Evolutionary conservation across 2,113 vertebrate species (phyloP).

Genomic region (Pteruthius melanotis): DNA sequence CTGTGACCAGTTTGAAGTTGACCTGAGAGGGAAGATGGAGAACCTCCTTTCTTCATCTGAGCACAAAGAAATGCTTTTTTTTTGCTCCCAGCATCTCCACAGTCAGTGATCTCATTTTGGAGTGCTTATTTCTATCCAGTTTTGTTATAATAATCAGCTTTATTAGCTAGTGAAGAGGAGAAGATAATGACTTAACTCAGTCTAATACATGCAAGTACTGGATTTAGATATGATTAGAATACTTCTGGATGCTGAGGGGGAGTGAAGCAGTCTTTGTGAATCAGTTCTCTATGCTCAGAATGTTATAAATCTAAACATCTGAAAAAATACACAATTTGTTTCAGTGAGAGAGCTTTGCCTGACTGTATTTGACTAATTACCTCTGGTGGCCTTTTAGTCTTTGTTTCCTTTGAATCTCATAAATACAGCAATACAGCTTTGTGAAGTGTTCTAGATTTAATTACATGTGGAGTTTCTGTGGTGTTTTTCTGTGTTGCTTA

Average conservation of each 20-base stretch:
- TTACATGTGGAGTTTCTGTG: neutral
- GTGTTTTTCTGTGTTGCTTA: neutral
- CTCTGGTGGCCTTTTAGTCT: neutral
- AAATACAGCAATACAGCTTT: neutral
- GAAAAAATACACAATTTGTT: neutral
- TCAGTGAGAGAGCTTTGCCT: neutral
- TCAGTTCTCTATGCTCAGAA: neutral
- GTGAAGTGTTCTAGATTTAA: neutral
- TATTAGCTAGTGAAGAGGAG: neutral
- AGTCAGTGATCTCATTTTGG: neutral
- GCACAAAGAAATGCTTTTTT: neutral
- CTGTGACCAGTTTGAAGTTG: neutral
- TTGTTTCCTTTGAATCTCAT: neutral
- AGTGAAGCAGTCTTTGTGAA: neutral
- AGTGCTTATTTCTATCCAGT: neutral
- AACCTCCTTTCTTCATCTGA: neutral
- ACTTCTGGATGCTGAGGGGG: neutral
- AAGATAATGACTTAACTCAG: neutral
- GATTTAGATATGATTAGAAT: neutral
- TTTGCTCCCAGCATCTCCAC: neutral
- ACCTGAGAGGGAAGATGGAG: neutral
- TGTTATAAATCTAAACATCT: neutral
- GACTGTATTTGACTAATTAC: neutral
- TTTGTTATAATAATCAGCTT: neutral
- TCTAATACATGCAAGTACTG: neutral